Evolutionary conservation across 1,140 invertebrate species (phyloP).

Genomic region (Drosophila nasuta): DNA sequence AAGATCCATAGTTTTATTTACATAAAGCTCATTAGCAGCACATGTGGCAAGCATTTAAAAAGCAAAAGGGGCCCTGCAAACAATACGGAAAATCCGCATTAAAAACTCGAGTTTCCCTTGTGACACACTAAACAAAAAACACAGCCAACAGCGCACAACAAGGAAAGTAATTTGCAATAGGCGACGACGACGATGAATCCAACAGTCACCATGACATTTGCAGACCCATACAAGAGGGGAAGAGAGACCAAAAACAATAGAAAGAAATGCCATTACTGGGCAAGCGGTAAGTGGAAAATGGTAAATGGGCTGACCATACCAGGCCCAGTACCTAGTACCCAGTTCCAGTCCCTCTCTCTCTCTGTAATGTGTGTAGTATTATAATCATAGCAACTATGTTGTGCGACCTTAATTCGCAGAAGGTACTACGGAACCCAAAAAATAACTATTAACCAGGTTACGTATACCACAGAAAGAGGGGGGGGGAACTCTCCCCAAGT

Average conservation of each 20-base stretch:
- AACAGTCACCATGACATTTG: conserved; percentile 71
- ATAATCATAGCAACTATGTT: conserved; percentile 75
- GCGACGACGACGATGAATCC: conserved; percentile 10
- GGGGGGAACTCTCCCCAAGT: conserved; percentile 1
- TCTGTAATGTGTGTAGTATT: conserved; percentile 51
- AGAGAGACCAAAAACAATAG: conserved; percentile 49
- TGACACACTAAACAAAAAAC: conserved; percentile 62
- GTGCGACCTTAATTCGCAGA: conserved; percentile 69
- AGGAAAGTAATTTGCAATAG: conserved; percentile 74
- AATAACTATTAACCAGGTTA: conserved; percentile 43
- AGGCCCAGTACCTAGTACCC: conserved; percentile 28
- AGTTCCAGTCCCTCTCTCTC: conserved; percentile 28
- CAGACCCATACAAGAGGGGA: conserved; percentile 41
- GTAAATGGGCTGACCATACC: conserved; percentile 53
- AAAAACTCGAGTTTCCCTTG: conserved; percentile 74
- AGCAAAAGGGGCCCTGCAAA: conserved; percentile 41
- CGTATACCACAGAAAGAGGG: conserved; percentile 5
- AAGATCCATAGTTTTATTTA: conserved; percentile 20
- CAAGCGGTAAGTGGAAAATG: conserved; percentile 22
- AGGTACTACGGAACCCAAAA: conserved; percentile 38
- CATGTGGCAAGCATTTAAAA: conserved; percentile 29
- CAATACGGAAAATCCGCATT: conserved; percentile 72
- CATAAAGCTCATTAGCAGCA: conserved; percentile 68
- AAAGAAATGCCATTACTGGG: conserved; percentile 77
- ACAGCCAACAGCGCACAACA: conserved; percentile 42